phyloP scores from a whole-genome alignment of 2,888 invertebrate genomes.

The Lasioglossum villosulum region DNA sequence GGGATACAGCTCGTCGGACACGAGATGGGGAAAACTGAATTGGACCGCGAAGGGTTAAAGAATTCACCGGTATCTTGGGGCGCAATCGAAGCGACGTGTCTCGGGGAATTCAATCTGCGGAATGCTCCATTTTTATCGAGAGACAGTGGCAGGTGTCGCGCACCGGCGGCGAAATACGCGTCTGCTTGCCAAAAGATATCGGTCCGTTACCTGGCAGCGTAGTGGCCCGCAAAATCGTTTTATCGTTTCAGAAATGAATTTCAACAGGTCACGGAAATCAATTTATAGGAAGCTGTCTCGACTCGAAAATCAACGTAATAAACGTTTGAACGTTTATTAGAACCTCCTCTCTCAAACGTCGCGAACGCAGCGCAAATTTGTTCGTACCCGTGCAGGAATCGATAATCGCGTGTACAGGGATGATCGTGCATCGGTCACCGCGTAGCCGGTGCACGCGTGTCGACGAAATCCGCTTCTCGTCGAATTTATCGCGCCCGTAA shows the following conservation, averaged over 20 bases:
- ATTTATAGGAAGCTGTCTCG: no score
- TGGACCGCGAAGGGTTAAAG: slow-evolving; percentile 21
- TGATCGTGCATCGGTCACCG: slow-evolving; percentile 46
- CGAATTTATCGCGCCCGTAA: slow-evolving; percentile 72
- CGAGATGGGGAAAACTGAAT: slow-evolving; percentile 7
- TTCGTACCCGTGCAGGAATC: slow-evolving; percentile 12
- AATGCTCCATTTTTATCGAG: slow-evolving; percentile 39
- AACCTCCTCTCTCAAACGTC: background rate
- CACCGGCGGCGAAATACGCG: background rate
- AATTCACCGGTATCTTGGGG: slow-evolving; percentile 3
- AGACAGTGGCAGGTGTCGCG: slow-evolving; percentile 44
- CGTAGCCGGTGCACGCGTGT: slow-evolving; percentile 29
- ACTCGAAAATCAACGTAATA: no score
- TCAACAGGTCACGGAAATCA: no score
- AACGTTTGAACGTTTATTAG: no score
- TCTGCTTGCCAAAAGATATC: background rate
- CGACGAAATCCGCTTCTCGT: slow-evolving; percentile 61
- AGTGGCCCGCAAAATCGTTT: background rate
- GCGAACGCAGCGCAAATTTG: background rate
- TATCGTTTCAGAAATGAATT: background rate
- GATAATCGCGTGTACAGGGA: slow-evolving; percentile 34
- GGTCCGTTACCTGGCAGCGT: background rate
- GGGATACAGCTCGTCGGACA: background rate
- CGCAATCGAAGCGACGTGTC: background rate
- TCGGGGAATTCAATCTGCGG: slow-evolving; percentile 40